phyloP scores from a whole-genome alignment of 2,888 invertebrate species.

The Smittia aterrima region DNA sequence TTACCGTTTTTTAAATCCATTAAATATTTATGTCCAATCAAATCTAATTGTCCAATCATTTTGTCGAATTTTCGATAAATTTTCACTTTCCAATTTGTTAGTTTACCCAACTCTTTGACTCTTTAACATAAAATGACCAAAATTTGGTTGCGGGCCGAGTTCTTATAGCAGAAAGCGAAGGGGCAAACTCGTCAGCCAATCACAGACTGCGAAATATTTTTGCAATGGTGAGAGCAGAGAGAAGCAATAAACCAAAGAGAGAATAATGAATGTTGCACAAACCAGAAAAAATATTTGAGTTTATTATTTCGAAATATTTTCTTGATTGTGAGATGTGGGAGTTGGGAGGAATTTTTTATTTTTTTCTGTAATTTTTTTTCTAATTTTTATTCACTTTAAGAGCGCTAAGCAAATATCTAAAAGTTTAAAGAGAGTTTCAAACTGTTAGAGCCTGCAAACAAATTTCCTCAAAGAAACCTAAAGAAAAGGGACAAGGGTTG shows the following conservation, averaged over 20 bases:
- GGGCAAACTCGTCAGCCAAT: constrained; percentile 5
- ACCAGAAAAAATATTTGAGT: too few relatives aligned
- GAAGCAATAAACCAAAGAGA: not conserved
- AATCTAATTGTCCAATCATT: constrained; percentile 43
- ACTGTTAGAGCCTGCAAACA: too few relatives aligned
- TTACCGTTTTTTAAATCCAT: constrained; percentile 43
- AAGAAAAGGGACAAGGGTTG: constrained; percentile 8
- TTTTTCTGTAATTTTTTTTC: too few relatives aligned
- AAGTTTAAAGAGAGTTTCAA: too few relatives aligned
- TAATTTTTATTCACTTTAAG: too few relatives aligned
- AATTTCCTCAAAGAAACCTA: constrained; percentile 9
- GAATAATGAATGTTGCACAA: not conserved
- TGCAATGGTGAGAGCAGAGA: constrained; percentile 1
- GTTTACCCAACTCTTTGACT: not conserved
- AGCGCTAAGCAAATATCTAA: too few relatives aligned
- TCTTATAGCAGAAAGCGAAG: constrained; percentile 11
- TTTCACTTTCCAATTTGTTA: not conserved
- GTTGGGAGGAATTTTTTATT: too few relatives aligned
- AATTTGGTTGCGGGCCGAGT: not conserved
- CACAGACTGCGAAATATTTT: not conserved
- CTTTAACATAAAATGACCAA: constrained; percentile 32
- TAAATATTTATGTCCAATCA: too few relatives aligned
- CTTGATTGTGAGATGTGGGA: too few relatives aligned
- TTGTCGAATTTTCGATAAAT: constrained; percentile 18
- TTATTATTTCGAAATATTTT: too few relatives aligned